These are phyloP conservation scores for Prunella fulvescens DNA, from an alignment of 2,113 vertebrate species.

Conservation along the genomic window DNA sequence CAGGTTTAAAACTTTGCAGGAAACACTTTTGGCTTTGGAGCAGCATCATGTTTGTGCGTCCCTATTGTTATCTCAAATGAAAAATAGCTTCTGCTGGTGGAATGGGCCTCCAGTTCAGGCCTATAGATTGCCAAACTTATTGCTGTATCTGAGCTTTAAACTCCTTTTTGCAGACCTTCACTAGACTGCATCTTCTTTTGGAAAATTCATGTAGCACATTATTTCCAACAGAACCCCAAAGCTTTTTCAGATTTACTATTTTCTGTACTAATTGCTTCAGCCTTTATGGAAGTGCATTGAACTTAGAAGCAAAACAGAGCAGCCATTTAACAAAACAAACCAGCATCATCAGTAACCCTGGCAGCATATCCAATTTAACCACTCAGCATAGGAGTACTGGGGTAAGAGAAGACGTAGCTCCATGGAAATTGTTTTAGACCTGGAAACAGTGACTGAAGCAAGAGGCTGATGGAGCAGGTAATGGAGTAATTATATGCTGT, in stretches of 20 bases:
- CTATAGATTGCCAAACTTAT: neutral
- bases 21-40: neutral
- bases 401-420: neutral
- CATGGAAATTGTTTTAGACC: neutral
- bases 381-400: neutral
- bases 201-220: neutral
- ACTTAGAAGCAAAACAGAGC: neutral
- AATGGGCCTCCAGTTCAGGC: neutral
- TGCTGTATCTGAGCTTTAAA: neutral
- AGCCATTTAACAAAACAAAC: neutral
- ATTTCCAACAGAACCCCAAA: neutral
- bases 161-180: neutral
- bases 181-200: neutral
- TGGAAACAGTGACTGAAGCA: neutral
- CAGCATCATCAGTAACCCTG: neutral
- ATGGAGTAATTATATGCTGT: neutral
- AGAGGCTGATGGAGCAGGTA: neutral
- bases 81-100: neutral
- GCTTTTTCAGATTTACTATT: neutral
- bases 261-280: neutral
- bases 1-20: neutral
- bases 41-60: neutral
- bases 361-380: neutral
- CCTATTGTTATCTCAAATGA: neutral
- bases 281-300: neutral